A percentile compares a stretch with the other conserved stretches of the same genome.
phyloP scores from a whole-genome alignment of 2,888 invertebrate genomes.

The Opisthograptis luteolata region DNA sequence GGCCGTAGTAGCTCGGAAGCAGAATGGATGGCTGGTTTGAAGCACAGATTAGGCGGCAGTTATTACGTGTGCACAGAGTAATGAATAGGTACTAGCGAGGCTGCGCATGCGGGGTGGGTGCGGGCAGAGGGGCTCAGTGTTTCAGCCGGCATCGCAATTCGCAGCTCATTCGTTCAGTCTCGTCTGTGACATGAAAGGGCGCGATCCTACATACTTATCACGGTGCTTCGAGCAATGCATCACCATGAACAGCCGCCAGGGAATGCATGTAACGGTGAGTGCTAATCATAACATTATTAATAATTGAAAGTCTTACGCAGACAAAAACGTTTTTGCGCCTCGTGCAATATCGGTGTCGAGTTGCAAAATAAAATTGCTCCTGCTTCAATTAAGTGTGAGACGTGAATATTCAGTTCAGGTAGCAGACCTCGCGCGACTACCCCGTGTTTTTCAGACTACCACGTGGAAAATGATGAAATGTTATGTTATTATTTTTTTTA shows the following conservation, averaged over 20 bases:
- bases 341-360: slow-evolving; percentile 9
- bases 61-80: slow-evolving; percentile 15
- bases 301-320: slow-evolving; percentile 18
- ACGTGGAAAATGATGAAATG: not conserved
- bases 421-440: not conserved
- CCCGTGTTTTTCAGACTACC: not conserved
- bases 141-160: slow-evolving; percentile 69
- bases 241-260: slow-evolving; percentile 87
- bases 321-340: slow-evolving; percentile 6
- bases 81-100: slow-evolving; percentile 29
- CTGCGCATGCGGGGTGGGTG: slow-evolving; percentile 64
- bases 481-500: too few relatives aligned
- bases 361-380: slow-evolving; percentile 24
- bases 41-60: slow-evolving; percentile 7
- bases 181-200: slow-evolving; percentile 84
- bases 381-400: slow-evolving; percentile 9
- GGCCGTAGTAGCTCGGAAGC: slow-evolving; percentile 2
- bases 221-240: slow-evolving; percentile 88
- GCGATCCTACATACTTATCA: slow-evolving; percentile 80
- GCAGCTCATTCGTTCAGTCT: slow-evolving; percentile 74
- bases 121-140: slow-evolving; percentile 59
- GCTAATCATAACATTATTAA: slow-evolving; percentile 29
- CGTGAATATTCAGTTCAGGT: slow-evolving; percentile 7
- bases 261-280: slow-evolving; percentile 83
- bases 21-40: not conserved